Evolutionary conservation across 2,888 invertebrate genomes (phyloP), one percentile per base, ranked within the genome.

Genomic region (Beris chalybata): DNA sequence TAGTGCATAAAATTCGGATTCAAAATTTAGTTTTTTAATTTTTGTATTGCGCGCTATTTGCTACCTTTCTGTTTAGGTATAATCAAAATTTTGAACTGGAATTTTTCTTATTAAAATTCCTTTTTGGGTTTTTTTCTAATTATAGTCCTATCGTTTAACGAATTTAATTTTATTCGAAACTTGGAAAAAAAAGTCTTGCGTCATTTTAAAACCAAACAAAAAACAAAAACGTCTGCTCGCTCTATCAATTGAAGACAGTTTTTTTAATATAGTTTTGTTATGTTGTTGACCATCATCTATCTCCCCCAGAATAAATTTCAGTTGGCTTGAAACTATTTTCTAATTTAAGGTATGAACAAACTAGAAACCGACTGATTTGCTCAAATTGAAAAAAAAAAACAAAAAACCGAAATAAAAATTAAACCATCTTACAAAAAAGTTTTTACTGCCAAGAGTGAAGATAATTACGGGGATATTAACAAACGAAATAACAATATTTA

Each of bases 331-430:
- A 64, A 52, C 12, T 15, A 53, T 64, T 53, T 64, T 53, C 12
- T 31, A 13, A 22, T 55, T 65, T 12, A 65, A 65, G 64, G 64
- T 56, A 15, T 65, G 64, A 65, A 65, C 56, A 65, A 65, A 47
- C 31, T 56, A 11, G 53, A 56, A 48, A 11, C 32, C 54, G 56
- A 43, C 64, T 55, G 64, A 65, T 56, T 55, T 65, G 64, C 64
- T 65, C 64, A 65, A 65, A 65, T 64, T 53, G 44, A 45, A 54
- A 64, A 53, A 64, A 43, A 15, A 38, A 2, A n/a, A n/a, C n/a
- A n/a, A n/a, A n/a, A n/a, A n/a, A n/a, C n/a, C n/a, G n/a, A 22
- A 22, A 22, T 22, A 22, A 22, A 22, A 22, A 22, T 22, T 2
- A 22, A 11, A 45, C 29, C 15, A 48, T 48, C 48, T 15, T 15